phyloP scores from a whole-genome alignment of 2,113 vertebrate species.

The Carassius auratus region DNA sequence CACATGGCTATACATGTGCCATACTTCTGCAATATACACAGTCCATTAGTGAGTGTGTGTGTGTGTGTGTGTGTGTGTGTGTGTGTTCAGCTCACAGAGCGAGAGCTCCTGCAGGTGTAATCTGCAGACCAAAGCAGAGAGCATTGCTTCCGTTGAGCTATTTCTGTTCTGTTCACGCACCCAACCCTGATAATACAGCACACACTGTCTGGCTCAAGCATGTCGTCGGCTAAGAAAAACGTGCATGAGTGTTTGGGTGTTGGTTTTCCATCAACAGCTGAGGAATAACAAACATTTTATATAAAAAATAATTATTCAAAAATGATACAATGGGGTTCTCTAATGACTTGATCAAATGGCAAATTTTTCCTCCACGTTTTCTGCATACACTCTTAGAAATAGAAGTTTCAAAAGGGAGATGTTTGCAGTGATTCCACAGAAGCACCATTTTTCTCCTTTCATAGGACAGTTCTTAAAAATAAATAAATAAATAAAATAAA shows the following conservation, averaged over 20 bases:
- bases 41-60: constrained; percentile 18
- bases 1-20: background rate
- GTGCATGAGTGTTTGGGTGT: constrained; percentile 13
- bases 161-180: constrained; percentile 54
- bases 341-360: background rate
- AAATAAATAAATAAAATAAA: too few relatives aligned
- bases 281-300: background rate
- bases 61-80: constrained; percentile 32
- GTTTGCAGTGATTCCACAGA: too few relatives aligned
- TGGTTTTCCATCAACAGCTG: background rate
- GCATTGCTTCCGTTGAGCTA: constrained; percentile 51
- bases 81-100: background rate
- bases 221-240: background rate
- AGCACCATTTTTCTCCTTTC: too few relatives aligned
- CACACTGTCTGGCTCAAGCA: constrained; percentile 37
- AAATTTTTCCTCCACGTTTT: background rate
- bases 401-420: too few relatives aligned
- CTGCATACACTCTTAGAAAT: background rate
- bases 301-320: background rate
- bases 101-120: constrained; percentile 53
- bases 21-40: constrained; percentile 7
- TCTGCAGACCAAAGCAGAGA: constrained; percentile 45
- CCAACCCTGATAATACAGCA: constrained; percentile 49
- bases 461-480: too few relatives aligned
- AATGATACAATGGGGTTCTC: background rate